Conservation (phyloP, 2,888 invertebrate species). For the Tricholauxania praeusta region DNA sequence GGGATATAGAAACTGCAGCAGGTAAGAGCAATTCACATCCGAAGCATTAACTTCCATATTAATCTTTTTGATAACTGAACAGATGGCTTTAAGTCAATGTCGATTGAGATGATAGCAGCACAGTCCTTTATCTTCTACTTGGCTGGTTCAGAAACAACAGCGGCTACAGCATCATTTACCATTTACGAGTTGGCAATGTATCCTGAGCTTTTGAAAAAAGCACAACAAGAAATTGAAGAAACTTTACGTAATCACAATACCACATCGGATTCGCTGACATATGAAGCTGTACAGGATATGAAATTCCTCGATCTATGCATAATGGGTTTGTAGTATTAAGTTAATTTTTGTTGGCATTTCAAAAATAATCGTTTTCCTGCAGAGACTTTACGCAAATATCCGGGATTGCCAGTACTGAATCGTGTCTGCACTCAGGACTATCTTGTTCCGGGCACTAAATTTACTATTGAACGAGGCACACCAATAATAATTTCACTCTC, state of each 20-base stretch:
- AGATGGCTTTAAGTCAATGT: slow-evolving; percentile 58
- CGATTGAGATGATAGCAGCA: slow-evolving; percentile 63
- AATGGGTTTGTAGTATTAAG: slow-evolving; percentile 56
- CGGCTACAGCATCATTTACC: slow-evolving; percentile 65
- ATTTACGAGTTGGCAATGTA: slow-evolving; percentile 68
- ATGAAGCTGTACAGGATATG: slow-evolving; percentile 67
- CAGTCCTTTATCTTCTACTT: slow-evolving; percentile 67
- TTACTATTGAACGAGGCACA: slow-evolving; percentile 61
- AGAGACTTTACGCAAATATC: slow-evolving; percentile 67
- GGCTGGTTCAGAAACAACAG: slow-evolving; percentile 69
- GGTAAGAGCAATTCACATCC: slow-evolving; percentile 38
- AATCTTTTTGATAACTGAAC: not conserved
- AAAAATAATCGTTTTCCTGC: not conserved
- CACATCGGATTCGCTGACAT: slow-evolving; percentile 57
- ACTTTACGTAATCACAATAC: slow-evolving; percentile 60
- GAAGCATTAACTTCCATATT: not conserved
- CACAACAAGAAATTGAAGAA: slow-evolving; percentile 62
- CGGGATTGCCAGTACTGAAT: slow-evolving; percentile 65
- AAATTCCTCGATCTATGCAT: slow-evolving; percentile 68
- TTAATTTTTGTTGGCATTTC: no score
- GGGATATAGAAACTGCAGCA: slow-evolving; percentile 57
- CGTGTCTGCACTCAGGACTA: slow-evolving; percentile 58
- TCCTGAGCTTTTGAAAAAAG: slow-evolving; percentile 63
- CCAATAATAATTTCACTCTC: slow-evolving; percentile 62
- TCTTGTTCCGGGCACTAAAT: slow-evolving; percentile 50